A percentile compares a stretch with the other conserved stretches of the same genome.
phyloP scores from a whole-genome alignment of 2,888 invertebrate species.

The Aproaerema taeniolella region DNA sequence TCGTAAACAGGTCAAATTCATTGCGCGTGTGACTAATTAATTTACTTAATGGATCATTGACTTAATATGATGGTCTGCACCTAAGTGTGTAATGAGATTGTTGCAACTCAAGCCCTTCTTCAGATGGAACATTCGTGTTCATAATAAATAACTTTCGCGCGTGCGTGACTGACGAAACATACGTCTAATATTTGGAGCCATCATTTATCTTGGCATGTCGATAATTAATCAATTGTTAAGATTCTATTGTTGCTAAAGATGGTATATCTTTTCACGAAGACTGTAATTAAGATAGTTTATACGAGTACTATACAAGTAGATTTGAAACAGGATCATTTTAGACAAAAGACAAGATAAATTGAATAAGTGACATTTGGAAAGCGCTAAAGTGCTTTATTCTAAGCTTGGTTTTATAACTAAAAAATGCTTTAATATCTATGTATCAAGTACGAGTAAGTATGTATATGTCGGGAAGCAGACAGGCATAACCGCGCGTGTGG shows the following conservation, averaged over 20 bases:
- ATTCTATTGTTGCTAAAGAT: conserved; percentile 22
- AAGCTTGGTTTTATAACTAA: no score
- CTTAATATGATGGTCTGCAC: background rate
- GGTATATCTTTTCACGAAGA: no score
- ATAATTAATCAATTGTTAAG: conserved; percentile 33
- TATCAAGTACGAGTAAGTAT: no score
- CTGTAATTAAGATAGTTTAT: no score
- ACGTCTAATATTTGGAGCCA: conserved; percentile 10
- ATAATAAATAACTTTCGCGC: conserved; percentile 16
- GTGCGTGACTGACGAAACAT: conserved; percentile 23
- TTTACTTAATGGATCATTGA: background rate
- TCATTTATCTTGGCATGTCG: conserved; percentile 26
- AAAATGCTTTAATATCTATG: no score
- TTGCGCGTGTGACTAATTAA: conserved; percentile 17
- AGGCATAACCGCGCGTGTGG: background rate
- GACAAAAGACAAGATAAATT: no score
- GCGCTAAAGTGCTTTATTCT: no score
- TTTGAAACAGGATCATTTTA: no score
- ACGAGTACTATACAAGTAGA: no score
- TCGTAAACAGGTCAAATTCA: conserved; percentile 24
- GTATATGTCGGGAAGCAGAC: no score
- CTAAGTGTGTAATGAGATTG: background rate
- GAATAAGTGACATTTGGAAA: no score
- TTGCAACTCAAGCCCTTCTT: background rate
- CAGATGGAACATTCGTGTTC: background rate